phyloP scores from a whole-genome alignment of 1,140 invertebrate genomes.

The Lethocerus indicus region DNA sequence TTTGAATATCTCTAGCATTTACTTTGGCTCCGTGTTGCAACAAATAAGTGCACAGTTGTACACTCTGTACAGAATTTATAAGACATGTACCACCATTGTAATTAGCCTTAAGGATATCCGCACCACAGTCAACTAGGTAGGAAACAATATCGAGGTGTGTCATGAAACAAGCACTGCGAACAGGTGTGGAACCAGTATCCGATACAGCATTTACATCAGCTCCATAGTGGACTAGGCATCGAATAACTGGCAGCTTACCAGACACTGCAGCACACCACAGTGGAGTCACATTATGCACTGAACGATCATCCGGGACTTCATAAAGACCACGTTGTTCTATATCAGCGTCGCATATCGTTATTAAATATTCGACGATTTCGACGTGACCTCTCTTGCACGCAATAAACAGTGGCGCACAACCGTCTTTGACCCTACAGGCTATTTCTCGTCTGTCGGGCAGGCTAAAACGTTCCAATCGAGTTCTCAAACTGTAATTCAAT shows the following conservation, averaged over 20 bases:
- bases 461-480: conserved; percentile 40
- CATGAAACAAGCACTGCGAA: conserved; percentile 85
- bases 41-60: conserved; percentile 62
- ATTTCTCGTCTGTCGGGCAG: conserved; percentile 38
- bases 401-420: conserved; percentile 74
- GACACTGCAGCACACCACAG: conserved; percentile 87
- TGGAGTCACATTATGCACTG: conserved; percentile 68
- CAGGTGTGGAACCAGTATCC: conserved; percentile 75
- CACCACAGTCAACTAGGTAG: conserved; percentile 65
- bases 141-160: conserved; percentile 59
- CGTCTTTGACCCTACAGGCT: conserved; percentile 44
- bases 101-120: conserved; percentile 72
- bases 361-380: conserved; percentile 76
- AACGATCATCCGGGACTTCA: conserved; percentile 49
- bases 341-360: conserved; percentile 62
- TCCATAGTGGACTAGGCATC: conserved; percentile 57
- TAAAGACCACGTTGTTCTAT: conserved; percentile 69
- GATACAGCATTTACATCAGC: conserved; percentile 72
- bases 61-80: conserved; percentile 83
- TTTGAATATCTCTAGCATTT: conserved; percentile 76
- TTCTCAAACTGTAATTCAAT: conserved; percentile 42
- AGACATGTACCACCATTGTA: conserved; percentile 86
- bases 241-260: conserved; percentile 61
- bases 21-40: conserved; percentile 59
- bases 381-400: conserved; percentile 69